Evolutionary conservation across 1,140 invertebrate genomes (phyloP).

Genomic region (Leguminivora glycinivorella): DNA sequence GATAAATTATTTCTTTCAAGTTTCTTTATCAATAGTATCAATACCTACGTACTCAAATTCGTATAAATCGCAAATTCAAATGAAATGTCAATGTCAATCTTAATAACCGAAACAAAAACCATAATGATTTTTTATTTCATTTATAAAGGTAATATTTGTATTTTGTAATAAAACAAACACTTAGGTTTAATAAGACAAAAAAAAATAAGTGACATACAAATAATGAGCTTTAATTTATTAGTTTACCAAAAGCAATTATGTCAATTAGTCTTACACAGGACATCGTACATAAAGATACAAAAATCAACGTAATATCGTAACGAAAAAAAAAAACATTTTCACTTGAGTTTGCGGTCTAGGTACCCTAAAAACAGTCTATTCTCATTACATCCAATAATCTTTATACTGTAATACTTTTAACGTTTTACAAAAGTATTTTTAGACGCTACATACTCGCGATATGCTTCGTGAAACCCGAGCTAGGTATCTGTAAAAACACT

Average conservation of each 20-base stretch:
- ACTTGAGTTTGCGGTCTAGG: constrained; percentile 2
- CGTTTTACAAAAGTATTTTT: no score
- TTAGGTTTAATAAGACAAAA: no score
- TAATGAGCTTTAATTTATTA: neutral
- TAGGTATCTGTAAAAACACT: no score
- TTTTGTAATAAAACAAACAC: no score
- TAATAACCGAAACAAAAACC: neutral
- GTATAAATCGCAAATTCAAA: constrained; percentile 13
- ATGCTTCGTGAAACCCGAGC: no score
- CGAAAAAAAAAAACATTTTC: neutral
- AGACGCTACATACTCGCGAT: no score
- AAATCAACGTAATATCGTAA: neutral
- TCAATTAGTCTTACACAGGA: constrained; percentile 6
- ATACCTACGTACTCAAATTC: neutral
- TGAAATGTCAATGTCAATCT: neutral
- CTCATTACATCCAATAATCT: constrained; percentile 6
- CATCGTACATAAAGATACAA: neutral
- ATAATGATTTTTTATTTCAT: neutral
- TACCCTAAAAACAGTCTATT: neutral
- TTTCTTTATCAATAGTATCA: neutral
- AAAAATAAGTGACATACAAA: neutral
- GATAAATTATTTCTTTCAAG: neutral
- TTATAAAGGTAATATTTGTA: neutral
- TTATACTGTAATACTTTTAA: neutral
- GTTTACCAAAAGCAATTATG: neutral